These are phyloP conservation scores for Anolis carolinensis DNA, from an alignment of 2,113 vertebrate genomes.

Conservation along the genomic window DNA sequence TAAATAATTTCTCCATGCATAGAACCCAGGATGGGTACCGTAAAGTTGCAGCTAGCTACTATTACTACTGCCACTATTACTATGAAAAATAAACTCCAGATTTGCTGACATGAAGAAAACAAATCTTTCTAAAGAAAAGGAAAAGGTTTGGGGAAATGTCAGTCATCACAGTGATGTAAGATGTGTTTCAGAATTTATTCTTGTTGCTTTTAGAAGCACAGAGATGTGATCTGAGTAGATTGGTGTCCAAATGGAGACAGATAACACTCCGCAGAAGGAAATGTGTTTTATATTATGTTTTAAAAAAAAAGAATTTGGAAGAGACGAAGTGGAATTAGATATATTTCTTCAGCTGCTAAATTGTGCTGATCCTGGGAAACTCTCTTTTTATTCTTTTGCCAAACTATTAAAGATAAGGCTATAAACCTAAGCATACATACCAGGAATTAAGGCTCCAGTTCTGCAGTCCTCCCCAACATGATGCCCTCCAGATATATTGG, in stretches of 20 bases:
- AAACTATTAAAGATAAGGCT: background rate
- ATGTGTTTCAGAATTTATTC: slow-evolving; percentile 65
- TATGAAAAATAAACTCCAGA: background rate
- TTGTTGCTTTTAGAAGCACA: slow-evolving; percentile 67
- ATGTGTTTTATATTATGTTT: slow-evolving; percentile 59
- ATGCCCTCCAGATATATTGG: no score
- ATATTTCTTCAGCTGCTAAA: slow-evolving; percentile 30
- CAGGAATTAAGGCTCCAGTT: no score
- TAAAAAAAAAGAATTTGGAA: slow-evolving; percentile 25
- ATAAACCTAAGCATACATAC: background rate
- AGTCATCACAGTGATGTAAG: slow-evolving; percentile 58
- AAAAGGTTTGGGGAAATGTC: slow-evolving; percentile 37
- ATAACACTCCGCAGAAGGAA: slow-evolving; percentile 59
- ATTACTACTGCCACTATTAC: no score
- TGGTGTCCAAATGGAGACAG: slow-evolving; percentile 59
- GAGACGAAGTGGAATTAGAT: slow-evolving; percentile 33
- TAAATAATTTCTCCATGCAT: no score
- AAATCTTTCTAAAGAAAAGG: background rate
- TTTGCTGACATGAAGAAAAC: background rate
- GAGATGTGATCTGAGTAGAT: slow-evolving; percentile 64
- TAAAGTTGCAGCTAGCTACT: no score
- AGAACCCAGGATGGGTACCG: no score
- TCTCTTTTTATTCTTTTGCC: slow-evolving; percentile 14
- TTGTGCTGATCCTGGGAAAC: background rate
- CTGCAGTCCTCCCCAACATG: no score